phyloP scores from a whole-genome alignment of 2,113 vertebrate species.

The Zosterops lateralis region DNA sequence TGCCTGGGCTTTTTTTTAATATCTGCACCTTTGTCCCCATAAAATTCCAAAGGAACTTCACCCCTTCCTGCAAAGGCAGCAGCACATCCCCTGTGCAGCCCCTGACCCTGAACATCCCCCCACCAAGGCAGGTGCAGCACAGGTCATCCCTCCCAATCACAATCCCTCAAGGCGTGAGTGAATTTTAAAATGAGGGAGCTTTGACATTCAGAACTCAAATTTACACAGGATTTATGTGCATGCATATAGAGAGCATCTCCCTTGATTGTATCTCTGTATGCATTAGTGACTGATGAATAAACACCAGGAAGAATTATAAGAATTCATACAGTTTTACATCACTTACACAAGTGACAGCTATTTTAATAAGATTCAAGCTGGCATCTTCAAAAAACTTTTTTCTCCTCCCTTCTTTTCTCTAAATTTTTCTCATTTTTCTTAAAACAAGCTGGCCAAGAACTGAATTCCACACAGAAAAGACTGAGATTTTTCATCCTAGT shows the following conservation, averaged over 20 bases:
- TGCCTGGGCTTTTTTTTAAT: not conserved
- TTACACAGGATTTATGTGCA: not conserved
- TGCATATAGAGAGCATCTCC: not conserved
- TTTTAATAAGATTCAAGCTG: not conserved
- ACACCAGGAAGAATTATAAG: not conserved
- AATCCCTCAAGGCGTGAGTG: fast-evolving
- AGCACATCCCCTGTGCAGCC: fast-evolving
- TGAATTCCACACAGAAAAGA: not conserved
- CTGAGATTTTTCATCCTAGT: not conserved
- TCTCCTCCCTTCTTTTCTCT: not conserved
- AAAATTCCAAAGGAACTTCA: not conserved
- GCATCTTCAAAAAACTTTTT: not conserved
- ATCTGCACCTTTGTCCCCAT: not conserved
- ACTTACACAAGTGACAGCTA: not conserved
- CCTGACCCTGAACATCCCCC: not conserved
- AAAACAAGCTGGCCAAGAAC: not conserved
- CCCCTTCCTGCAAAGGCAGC: not conserved
- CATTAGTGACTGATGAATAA: not conserved
- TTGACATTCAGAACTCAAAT: not conserved
- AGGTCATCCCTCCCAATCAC: not conserved
- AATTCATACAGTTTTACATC: not conserved
- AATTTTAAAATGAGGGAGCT: not conserved
- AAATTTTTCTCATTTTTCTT: not conserved
- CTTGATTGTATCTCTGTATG: not conserved
- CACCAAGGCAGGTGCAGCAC: not conserved